Conservation (phyloP, 2,113 vertebrate genomes). For the Aphyosemion australe region DNA sequence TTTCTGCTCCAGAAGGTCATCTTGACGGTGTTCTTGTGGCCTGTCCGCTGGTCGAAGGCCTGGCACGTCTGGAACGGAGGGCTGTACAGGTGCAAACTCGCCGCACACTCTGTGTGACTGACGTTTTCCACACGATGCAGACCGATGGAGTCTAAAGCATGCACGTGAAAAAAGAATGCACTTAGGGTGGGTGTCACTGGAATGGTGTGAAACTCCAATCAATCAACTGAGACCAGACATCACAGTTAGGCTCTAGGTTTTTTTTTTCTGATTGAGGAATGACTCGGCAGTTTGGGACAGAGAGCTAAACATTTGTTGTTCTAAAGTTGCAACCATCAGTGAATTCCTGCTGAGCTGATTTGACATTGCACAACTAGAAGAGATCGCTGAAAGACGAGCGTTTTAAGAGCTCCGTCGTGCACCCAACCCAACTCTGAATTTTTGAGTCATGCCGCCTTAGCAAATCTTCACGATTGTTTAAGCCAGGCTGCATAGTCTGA, state of each 20-base stretch:
- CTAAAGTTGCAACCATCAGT: constrained; percentile 6
- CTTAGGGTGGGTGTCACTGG: not conserved
- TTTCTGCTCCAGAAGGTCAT: constrained; percentile 97
- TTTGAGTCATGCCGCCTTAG: constrained; percentile 9
- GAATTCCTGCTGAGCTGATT: not conserved
- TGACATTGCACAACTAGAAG: constrained; percentile 8
- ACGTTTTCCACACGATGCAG: constrained; percentile 95
- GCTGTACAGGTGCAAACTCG: constrained; percentile 95
- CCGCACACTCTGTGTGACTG: constrained; percentile 92
- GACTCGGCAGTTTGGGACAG: constrained; percentile 1
- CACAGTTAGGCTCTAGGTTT: constrained; percentile 16
- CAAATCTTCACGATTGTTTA: constrained; percentile 1
- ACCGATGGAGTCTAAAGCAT: constrained; percentile 87
- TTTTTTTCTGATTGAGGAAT: constrained; percentile 11
- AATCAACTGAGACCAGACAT: constrained; percentile 29
- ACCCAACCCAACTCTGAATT: not conserved
- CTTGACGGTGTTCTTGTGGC: constrained; percentile 89
- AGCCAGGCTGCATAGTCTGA: not conserved
- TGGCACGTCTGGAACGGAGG: constrained; percentile 90
- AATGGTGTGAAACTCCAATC: constrained; percentile 28
- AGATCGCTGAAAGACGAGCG: not conserved
- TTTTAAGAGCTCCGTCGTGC: not conserved
- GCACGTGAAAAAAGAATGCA: constrained; percentile 8
- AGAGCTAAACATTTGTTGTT: constrained; percentile 12
- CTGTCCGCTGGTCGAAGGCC: constrained; percentile 95